phyloP scores from a whole-genome alignment of 1,140 invertebrate species.

The Musca vetustissima region DNA sequence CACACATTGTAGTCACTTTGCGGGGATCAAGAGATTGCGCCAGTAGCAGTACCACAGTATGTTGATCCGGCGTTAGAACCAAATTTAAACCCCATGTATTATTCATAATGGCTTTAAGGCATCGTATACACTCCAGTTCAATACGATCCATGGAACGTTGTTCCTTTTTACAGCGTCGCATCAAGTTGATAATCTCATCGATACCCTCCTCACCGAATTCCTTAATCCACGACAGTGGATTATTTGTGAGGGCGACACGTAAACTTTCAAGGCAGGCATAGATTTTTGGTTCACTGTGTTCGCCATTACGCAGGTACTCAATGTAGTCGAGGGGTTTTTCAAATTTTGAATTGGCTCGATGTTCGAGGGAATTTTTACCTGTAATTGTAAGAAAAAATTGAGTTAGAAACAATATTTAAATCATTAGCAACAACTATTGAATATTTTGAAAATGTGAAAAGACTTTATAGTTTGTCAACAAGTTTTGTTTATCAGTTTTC shows the following conservation, averaged over 20 bases:
- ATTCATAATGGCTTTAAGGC: constrained; percentile 86
- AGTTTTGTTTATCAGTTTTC: no score
- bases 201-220: constrained; percentile 88
- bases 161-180: constrained; percentile 59
- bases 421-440: no score
- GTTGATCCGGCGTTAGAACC: constrained; percentile 49
- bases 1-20: constrained; percentile 81
- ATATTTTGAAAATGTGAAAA: no score
- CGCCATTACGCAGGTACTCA: constrained; percentile 74
- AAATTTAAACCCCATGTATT: constrained; percentile 79
- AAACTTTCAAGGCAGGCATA: constrained; percentile 84
- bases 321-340: constrained; percentile 88
- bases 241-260: constrained; percentile 89
- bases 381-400: constrained; percentile 30
- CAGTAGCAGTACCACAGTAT: constrained; percentile 77
- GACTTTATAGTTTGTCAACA: no score
- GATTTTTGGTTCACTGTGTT: constrained; percentile 82
- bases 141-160: constrained; percentile 74
- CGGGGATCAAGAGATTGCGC: constrained; percentile 81
- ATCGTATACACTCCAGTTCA: constrained; percentile 89
- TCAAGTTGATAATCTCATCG: constrained; percentile 56
- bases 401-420: no score
- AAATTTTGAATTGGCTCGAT: constrained; percentile 59
- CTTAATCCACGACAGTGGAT: constrained; percentile 93
- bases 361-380: constrained; percentile 64